Evolutionary conservation across 2,113 vertebrate genomes (phyloP).

Genomic region (Charadrius vociferus): DNA sequence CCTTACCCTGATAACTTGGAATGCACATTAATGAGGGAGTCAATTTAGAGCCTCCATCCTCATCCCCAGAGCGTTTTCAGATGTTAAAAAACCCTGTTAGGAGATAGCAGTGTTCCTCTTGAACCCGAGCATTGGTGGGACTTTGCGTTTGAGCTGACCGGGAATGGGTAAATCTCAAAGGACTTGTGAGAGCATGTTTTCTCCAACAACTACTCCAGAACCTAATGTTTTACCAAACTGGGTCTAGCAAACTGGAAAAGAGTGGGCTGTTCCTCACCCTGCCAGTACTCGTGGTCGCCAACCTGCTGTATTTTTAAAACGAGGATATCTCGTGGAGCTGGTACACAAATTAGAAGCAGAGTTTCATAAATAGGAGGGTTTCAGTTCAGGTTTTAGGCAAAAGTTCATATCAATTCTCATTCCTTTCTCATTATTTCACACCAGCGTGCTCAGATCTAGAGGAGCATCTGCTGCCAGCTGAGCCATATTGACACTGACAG

Average conservation of each 20-base stretch:
- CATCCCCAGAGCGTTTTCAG: background rate
- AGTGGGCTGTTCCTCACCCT: background rate
- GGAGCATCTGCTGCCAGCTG: constrained; percentile 52
- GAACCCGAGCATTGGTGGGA: background rate
- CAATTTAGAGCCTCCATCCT: background rate
- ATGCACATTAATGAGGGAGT: background rate
- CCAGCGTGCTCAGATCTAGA: background rate
- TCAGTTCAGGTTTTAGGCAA: background rate
- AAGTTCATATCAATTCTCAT: constrained; percentile 16
- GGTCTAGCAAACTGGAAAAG: background rate
- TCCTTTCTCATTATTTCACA: background rate
- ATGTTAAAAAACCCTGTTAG: background rate
- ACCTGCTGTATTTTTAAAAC: background rate
- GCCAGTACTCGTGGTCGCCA: background rate
- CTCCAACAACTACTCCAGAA: background rate
- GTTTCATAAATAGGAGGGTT: background rate
- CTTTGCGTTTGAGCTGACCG: background rate
- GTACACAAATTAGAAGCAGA: background rate
- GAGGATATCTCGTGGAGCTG: background rate
- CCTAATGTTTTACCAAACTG: background rate
- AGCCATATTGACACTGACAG: constrained; percentile 41
- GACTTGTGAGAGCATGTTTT: background rate
- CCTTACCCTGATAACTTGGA: background rate
- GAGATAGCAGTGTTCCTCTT: background rate
- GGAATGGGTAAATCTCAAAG: background rate